These are phyloP conservation scores for Mimas tiliae DNA, from an alignment of 2,888 invertebrate genomes.

Conservation along the genomic window DNA sequence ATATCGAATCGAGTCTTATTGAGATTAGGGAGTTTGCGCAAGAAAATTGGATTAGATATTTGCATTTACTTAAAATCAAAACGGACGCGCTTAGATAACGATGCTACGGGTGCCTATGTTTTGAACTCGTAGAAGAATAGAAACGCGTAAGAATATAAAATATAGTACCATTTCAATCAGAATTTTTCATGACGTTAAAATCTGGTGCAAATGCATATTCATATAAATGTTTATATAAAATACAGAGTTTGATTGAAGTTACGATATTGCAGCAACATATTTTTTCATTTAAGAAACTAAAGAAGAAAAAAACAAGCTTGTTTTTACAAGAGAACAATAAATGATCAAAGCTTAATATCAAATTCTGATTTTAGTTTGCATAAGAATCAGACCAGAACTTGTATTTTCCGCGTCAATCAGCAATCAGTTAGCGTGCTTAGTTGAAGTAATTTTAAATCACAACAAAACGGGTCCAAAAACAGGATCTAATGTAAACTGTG, in stretches of 20 bases:
- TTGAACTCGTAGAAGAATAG: background rate
- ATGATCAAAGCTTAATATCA: background rate
- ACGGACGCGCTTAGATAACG: constrained; percentile 25
- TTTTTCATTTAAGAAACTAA: no score
- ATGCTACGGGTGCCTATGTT: background rate
- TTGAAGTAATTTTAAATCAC: constrained; percentile 16
- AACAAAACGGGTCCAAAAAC: constrained; percentile 23
- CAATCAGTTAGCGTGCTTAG: background rate
- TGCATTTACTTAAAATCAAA: constrained; percentile 26
- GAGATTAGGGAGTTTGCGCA: constrained; percentile 42
- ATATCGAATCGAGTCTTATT: constrained; percentile 48
- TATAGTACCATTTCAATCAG: no score
- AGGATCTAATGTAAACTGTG: constrained; percentile 23
- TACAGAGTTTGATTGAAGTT: no score
- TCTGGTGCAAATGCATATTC: no score
- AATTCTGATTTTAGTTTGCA: background rate
- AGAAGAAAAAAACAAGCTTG: background rate
- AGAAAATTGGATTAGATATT: constrained; percentile 31
- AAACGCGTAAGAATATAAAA: no score
- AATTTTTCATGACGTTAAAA: no score
- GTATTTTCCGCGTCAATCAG: background rate
- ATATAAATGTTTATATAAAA: no score
- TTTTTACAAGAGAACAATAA: background rate
- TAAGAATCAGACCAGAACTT: background rate
- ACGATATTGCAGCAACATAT: no score